Base-by-base conservation (phyloP, 1,140 invertebrate genomes). In the Pentalonia nigronervosa region DNA sequence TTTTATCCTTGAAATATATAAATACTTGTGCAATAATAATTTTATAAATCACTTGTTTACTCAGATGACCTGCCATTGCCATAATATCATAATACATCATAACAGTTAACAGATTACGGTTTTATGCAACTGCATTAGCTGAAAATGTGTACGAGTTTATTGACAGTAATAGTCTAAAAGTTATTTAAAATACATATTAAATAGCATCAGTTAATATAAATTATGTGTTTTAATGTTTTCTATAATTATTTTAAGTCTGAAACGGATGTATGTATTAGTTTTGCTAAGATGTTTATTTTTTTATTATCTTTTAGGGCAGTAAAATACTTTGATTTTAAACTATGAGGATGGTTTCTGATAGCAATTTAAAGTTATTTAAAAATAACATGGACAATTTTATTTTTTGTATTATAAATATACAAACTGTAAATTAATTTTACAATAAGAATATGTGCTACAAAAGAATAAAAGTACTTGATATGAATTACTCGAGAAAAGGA, bases 1-100 rank as follows among this genome's bases (percentile, higher is more conserved):
- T 76, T 67, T 67, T 76, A 76, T 76, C 60, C 60, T 76, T 76
- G 60, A 76, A 20, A n/a, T 76, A 76, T 76, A 76, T 76, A 20
- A 76, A n/a, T 76, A 76, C 60, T 76, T 14, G 30, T 76, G 30
- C 30, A 76, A n/a, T 76, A 76, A 76, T 76, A n/a, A 34, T 76
- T 14, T n/a, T 76, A 76, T 76, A 76, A 76, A 76, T 76, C 17
- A 67, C 9, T 17, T 76, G 60, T 76, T 76, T 76, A 76, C 60
- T 76, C 60, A 34, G 60, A n/a, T 76, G 60, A 76, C 60, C 60
- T 76, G 60, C 14, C 30, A 76, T 76, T 76, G 14, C 30, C 4
- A n/a, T 76, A 76, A 14, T 76, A 76, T 76, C 14, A n/a, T 76
- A 34, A 34, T 76, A 76, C 6, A n/a, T 3, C 20, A 76, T 11